Percentiles rank a stretch among this genome's conserved stretches.
Conservation (phyloP, 2,888 invertebrate genomes). For the Lepidocyrtinus sp. region DNA sequence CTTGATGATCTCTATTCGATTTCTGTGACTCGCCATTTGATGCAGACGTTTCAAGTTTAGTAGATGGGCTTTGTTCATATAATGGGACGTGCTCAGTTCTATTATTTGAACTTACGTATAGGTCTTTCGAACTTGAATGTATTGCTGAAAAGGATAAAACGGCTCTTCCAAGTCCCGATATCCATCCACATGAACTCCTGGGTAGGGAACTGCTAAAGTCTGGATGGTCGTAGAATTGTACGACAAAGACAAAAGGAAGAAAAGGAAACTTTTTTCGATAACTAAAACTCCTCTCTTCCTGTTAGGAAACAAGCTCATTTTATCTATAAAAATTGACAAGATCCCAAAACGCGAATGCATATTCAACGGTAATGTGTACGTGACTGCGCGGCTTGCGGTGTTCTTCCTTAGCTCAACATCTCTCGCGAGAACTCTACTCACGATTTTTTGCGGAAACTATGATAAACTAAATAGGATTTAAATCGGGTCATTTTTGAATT, state of each 20-base stretch:
- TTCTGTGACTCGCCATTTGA: slow-evolving; percentile 19
- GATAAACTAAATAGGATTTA: background rate
- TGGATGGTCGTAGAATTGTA: background rate
- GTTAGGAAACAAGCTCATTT: too few species aligned
- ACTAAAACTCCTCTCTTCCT: too few species aligned
- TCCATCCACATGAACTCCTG: slow-evolving; percentile 46
- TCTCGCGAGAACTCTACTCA: background rate
- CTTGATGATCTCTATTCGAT: slow-evolving; percentile 35
- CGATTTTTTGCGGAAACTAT: slow-evolving; percentile 5
- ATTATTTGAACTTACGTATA: slow-evolving; percentile 56
- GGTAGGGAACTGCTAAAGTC: background rate
- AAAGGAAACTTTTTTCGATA: too few species aligned
- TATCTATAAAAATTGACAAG: too few species aligned
- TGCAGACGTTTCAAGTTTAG: slow-evolving; percentile 16
- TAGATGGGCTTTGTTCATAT: slow-evolving; percentile 33
- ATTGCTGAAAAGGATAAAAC: slow-evolving; percentile 66
- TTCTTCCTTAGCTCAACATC: background rate
- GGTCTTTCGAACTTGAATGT: slow-evolving; percentile 68
- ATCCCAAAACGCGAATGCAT: too few species aligned
- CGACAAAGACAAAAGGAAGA: slow-evolving; percentile 48
- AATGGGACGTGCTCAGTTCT: slow-evolving; percentile 65
- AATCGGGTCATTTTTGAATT: slow-evolving; percentile 9
- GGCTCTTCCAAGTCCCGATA: slow-evolving; percentile 45
- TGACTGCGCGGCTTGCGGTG: background rate
- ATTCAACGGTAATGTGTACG: background rate